Conservation (phyloP, 2,113 vertebrate species). For the Protobothrops flavoviridis region DNA sequence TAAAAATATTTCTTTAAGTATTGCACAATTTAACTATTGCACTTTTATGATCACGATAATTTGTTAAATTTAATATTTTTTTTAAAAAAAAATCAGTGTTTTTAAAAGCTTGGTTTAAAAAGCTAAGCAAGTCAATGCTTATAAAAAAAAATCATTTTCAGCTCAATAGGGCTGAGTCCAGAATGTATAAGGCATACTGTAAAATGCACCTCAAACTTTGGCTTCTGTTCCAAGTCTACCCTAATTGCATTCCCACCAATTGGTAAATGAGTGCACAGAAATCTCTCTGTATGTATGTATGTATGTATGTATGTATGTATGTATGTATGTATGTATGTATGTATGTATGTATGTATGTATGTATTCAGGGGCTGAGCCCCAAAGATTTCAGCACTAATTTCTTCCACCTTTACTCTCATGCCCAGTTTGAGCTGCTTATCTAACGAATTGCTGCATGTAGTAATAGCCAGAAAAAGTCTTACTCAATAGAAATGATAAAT, state of each 20-base stretch:
- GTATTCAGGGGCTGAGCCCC: too few relatives aligned
- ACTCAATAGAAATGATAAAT: background rate
- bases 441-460: background rate
- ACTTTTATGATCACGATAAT: background rate
- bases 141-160: conserved; percentile 14
- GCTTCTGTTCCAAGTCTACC: background rate
- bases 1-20: background rate
- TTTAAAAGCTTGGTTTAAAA: conserved; percentile 20
- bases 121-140: conserved; percentile 16
- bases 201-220: background rate
- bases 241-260: background rate
- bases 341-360: background rate
- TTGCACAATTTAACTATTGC: background rate
- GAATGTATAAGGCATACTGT: background rate
- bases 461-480: background rate
- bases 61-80: background rate
- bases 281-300: background rate
- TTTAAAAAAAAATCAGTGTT: background rate
- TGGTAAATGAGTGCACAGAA: background rate
- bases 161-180: conserved; percentile 24
- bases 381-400: background rate
- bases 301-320: background rate
- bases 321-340: background rate
- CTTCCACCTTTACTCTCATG: background rate
- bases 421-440: background rate